Base-by-base conservation (phyloP, 2,888 invertebrate species). In the Cyclophora punctaria region DNA sequence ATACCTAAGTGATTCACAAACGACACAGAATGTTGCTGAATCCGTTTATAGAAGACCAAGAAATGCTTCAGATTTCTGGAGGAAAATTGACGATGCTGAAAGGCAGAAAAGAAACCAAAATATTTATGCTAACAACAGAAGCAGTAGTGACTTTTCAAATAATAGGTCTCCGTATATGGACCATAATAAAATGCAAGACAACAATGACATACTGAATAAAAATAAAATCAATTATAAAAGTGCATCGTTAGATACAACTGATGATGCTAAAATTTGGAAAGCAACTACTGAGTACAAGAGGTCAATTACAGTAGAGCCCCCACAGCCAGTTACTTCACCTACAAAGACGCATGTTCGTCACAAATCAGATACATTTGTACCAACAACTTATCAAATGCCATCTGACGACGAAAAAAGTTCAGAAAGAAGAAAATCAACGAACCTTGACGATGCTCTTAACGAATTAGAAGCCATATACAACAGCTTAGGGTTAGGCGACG, bases 391-490 rank as follows among this genome's bases (percentile, higher is more conserved):
- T 67, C 71, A 85, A 83, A 61, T 86, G 72, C 76, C 80, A 53
- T 88, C 89, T 53, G 82, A 89, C 46, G 86, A 90, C 48, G 89
- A 90, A 61, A 83, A 81, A 61, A 75, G 69, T 63, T 87, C 87
- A 50, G 87, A 88, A 64, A 81, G 89, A 64, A 83, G 91, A 62
- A 94, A 93, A 75, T 94, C 94, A 3, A 92, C 93, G 7, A 96
- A 96, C 76, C 88, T 96, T 42, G 96, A 96, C 71, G 96, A 97
- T 70, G 97, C 97, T 48, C 90, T 97, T 34, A 93, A 93, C 66
- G 97, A 97, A 79, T 79, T 97, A 50, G 97, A 97, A 86, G 94
- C 94, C n/a, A 96, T 97, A 70, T 95, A 96, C 72, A 95, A 96
- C 64, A 96, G 95, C 65, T 89, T 97, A 51, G 93, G 93, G n/a